phyloP scores from a whole-genome alignment of 2,113 vertebrate genomes.

The Alethe diademata region DNA sequence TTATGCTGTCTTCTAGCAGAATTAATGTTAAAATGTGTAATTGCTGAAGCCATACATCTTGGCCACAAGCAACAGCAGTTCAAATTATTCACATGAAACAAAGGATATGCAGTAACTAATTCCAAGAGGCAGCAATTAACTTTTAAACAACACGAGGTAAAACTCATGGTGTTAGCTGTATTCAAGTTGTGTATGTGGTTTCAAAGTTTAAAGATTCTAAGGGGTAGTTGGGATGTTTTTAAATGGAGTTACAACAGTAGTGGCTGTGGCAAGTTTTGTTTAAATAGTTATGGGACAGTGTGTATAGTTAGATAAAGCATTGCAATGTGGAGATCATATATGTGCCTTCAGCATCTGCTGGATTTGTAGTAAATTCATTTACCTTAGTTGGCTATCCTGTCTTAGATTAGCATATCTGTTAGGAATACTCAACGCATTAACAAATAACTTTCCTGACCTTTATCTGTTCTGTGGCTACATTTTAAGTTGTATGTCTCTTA shows the following conservation, averaged over 20 bases:
- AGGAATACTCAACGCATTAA: neutral
- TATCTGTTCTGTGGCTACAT: neutral
- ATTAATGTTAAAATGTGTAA: neutral
- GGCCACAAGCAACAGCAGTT: neutral
- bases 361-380: neutral
- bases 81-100: neutral
- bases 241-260: neutral
- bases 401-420: neutral
- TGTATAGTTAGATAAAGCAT: neutral
- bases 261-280: neutral
- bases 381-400: neutral
- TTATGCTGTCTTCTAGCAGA: neutral
- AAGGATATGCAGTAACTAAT: neutral
- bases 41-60: neutral
- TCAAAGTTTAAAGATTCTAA: neutral
- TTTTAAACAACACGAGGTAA: neutral
- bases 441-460: neutral
- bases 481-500: neutral
- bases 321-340: accelerated
- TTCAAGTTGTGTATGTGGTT: neutral
- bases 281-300: neutral
- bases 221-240: neutral
- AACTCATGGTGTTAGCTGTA: neutral
- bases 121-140: neutral
- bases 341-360: neutral